phyloP scores from a whole-genome alignment of 2,888 invertebrate genomes.

The Callosobruchus maculatus region DNA sequence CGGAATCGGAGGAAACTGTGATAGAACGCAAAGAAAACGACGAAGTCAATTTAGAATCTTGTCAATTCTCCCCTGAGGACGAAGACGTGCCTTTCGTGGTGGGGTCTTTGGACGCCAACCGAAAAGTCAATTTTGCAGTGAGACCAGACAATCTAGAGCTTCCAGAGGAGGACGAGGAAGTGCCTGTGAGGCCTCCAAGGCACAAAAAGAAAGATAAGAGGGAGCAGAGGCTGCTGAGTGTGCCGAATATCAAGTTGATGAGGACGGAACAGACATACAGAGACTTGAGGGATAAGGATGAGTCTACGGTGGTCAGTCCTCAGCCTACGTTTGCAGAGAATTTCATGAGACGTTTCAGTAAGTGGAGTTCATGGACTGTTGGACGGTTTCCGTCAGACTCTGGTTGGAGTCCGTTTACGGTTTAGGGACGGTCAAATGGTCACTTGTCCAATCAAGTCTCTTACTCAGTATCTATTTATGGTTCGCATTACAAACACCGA shows the following conservation, averaged over 20 bases:
- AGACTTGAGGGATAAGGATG: constrained; percentile 57
- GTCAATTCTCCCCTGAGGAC: constrained; percentile 37
- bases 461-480: neutral
- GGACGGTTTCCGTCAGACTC: neutral
- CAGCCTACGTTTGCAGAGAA: constrained; percentile 62
- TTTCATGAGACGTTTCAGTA: constrained; percentile 84
- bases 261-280: constrained; percentile 54
- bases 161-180: constrained; percentile 50
- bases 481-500: too few relatives aligned
- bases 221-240: constrained; percentile 70
- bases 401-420: constrained; percentile 7
- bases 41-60: constrained; percentile 37
- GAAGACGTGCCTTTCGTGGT: constrained; percentile 30
- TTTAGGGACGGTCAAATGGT: constrained; percentile 16
- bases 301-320: constrained; percentile 36
- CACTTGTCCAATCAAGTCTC: neutral
- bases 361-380: constrained; percentile 50
- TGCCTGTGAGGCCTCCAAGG: constrained; percentile 57
- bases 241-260: constrained; percentile 69
- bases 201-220: constrained; percentile 50
- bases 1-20: constrained; percentile 40
- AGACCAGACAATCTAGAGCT: constrained; percentile 66
- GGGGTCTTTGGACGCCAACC: constrained; percentile 34
- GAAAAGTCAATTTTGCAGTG: constrained; percentile 34
- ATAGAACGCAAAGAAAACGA: constrained; percentile 30